Base-by-base conservation (phyloP, 2,113 vertebrate species). In the Poeciliopsis turrubarensis region DNA sequence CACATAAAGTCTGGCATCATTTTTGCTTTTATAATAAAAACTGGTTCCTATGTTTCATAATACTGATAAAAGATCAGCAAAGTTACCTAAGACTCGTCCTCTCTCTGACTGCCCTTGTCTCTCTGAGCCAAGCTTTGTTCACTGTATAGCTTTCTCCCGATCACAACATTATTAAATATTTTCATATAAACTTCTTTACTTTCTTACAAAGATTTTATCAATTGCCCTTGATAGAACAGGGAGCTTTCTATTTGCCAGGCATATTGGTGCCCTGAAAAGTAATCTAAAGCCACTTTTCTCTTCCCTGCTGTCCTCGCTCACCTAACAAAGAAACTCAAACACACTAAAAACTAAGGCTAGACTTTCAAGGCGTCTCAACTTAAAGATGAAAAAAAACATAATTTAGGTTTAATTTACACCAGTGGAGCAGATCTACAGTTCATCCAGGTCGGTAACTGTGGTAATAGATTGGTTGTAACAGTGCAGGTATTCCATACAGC, bases 131-230 rank as follows among this genome's bases (percentile, higher is more conserved):
- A 13, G 30, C 62, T 63, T 29, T 64, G 30, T 64, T 64, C 19
- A 64, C 30, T 25, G 30, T 32, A 22, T 10, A 12, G 22, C 32
- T 39, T 65, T 14, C 32, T 39, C 64, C 25, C 30, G n/a, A 37
- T 39, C 32, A 39, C 11, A 37, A 14, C 7, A 31, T 65, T 37
- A 65, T 65, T 37, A 65, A 25, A 65, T 37, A 66, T 66, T 66
- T 66, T 66, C 34, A 66, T 66, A 41, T 26, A 66, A 66, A 66
- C 34, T 66, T 41, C 64, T 11, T 1, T 65, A 12, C 25, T 39
- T 41, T 41, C 34, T 66, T 41, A 66, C 27, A 13, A 66, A 66
- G 39, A 66, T 39, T 65, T 65, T 41, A 66, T 66, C 65, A 66
- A 15, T 10, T 41, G 65, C 31, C 34, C 9, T 65, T 65, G 63